Conservation (phyloP, 64 coral and sea anemone species). For the Dendrophyllia cribrosa region DNA sequence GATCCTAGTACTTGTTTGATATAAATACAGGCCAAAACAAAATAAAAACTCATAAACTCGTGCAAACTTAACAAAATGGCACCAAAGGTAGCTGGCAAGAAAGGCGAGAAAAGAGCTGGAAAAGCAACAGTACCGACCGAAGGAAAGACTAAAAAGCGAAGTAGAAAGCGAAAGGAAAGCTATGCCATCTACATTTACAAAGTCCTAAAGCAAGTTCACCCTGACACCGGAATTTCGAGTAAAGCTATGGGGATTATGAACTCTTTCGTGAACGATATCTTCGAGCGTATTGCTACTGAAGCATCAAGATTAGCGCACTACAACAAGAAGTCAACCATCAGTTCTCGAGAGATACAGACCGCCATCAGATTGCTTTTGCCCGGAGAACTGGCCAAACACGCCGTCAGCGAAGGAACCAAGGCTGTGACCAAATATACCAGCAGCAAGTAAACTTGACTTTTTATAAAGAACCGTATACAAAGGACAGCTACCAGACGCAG, state of each 20-base stretch:
- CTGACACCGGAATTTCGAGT: constrained; percentile 56
- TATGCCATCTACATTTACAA: constrained; percentile 65
- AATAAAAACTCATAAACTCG: neutral
- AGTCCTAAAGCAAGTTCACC: constrained; percentile 60
- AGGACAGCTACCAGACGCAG: too few species aligned
- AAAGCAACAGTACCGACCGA: constrained; percentile 7
- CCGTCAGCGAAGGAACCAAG: constrained; percentile 45
- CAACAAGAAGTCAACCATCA: constrained; percentile 42
- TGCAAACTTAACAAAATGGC: neutral
- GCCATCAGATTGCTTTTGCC: constrained; percentile 34
- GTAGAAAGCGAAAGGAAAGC: constrained; percentile 50
- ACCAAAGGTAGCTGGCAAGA: constrained; percentile 37
- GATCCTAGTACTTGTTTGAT: neutral
- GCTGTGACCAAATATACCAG: constrained; percentile 49
- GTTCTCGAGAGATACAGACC: constrained; percentile 47
- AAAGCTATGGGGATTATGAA: constrained; percentile 80
- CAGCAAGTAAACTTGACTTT: constrained; percentile 7
- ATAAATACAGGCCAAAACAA: neutral
- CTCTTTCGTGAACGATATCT: constrained; percentile 79
- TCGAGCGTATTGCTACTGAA: constrained; percentile 71
- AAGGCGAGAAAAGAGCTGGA: constrained; percentile 31
- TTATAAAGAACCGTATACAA: too few species aligned
- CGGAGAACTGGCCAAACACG: constrained; percentile 29
- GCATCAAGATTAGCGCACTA: constrained; percentile 27
- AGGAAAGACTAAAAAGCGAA: constrained; percentile 7